Evolutionary conservation across 2,888 invertebrate species (phyloP).

Genomic region (Dynastes tityus): DNA sequence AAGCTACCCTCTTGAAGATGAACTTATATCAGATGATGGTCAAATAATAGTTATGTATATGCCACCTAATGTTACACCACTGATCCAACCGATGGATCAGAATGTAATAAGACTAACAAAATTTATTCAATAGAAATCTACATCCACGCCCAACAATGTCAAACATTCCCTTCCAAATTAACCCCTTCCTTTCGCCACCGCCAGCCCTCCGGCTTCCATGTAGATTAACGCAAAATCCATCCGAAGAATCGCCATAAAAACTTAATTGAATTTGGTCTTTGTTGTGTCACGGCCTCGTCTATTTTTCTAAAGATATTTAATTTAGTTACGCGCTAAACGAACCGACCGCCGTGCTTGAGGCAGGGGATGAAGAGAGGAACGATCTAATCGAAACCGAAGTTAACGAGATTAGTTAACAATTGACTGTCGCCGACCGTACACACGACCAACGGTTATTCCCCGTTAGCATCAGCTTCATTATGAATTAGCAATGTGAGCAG

Average conservation of each 20-base stretch:
- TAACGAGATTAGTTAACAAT: slow-evolving; percentile 37
- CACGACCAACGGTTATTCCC: slow-evolving; percentile 28
- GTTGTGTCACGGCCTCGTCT: slow-evolving; percentile 23
- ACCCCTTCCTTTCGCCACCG: too few relatives aligned
- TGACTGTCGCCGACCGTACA: slow-evolving; percentile 26
- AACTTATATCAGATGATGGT: too few relatives aligned
- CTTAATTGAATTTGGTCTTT: slow-evolving; percentile 22
- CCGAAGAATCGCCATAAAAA: slow-evolving; percentile 8
- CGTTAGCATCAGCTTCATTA: slow-evolving; percentile 23
- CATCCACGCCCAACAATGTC: too few relatives aligned
- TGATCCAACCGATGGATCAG: too few relatives aligned
- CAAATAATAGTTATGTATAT: too few relatives aligned
- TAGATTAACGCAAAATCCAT: background rate
- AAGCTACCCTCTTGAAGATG: too few relatives aligned
- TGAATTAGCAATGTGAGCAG: background rate
- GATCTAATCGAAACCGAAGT: slow-evolving; percentile 21
- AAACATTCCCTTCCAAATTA: too few relatives aligned
- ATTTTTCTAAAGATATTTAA: slow-evolving; percentile 39
- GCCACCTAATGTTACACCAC: too few relatives aligned
- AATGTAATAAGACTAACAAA: too few relatives aligned
- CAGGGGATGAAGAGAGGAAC: background rate
- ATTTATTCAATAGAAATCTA: too few relatives aligned
- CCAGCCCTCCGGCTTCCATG: background rate
- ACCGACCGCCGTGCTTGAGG: background rate
- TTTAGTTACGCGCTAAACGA: background rate